Evolutionary conservation across 2,113 vertebrate genomes (phyloP).

Genomic region (Myotis yumanensis): DNA sequence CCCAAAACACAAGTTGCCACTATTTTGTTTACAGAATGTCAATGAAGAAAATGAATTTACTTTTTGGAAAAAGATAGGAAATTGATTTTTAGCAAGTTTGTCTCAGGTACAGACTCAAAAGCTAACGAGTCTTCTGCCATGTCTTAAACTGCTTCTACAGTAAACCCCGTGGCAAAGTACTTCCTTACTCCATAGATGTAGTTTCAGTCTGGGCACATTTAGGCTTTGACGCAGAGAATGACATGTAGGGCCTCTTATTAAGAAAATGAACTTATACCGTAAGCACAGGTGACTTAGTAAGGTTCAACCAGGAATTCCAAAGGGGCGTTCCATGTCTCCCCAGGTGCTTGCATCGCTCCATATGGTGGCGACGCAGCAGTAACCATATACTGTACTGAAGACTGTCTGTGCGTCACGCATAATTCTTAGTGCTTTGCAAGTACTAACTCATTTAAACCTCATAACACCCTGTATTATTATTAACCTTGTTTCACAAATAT

Average conservation of each 20-base stretch:
- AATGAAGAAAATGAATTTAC: conserved; percentile 37
- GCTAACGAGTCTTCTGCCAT: not conserved
- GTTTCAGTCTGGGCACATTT: not conserved
- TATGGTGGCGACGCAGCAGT: fast-evolving
- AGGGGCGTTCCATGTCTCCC: not conserved
- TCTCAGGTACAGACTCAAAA: conserved; percentile 43
- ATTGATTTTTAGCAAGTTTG: conserved; percentile 18
- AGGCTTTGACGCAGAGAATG: not conserved
- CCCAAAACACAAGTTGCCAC: conserved; percentile 31
- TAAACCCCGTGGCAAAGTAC: not conserved
- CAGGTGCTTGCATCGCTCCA: not conserved
- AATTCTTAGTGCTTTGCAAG: not conserved
- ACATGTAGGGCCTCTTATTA: not conserved
- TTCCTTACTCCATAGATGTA: not conserved
- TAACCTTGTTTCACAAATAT: not conserved
- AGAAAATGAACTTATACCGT: not conserved
- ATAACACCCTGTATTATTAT: not conserved
- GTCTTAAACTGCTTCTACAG: not conserved
- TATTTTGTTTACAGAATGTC: conserved; percentile 18
- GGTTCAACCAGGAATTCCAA: not conserved
- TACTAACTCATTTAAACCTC: not conserved
- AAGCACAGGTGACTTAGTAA: not conserved
- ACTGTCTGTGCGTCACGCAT: not conserved
- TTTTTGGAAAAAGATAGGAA: conserved; percentile 46
- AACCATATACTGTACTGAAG: fast-evolving